These are phyloP conservation scores for Pyrgilauda ruficollis DNA, from an alignment of 2,113 vertebrate species.

Conservation along the genomic window DNA sequence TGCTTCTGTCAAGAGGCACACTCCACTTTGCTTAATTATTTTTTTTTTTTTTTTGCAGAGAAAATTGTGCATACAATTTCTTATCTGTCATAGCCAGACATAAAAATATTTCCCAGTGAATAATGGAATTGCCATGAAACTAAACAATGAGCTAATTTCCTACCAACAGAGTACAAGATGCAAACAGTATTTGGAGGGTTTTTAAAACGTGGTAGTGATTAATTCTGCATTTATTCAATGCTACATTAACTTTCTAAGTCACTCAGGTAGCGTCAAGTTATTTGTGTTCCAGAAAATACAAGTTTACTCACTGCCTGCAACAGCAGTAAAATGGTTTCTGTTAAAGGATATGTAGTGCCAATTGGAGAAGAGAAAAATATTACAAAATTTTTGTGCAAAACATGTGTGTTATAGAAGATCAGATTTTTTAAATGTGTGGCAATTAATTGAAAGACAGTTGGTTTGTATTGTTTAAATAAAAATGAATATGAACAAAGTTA, in stretches of 20 bases:
- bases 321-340: background rate
- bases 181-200: background rate
- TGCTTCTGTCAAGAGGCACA: background rate
- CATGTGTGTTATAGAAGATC: background rate
- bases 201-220: background rate
- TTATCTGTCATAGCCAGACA: background rate
- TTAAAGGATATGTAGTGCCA: background rate
- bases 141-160: background rate
- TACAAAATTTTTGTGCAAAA: background rate
- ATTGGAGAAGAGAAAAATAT: background rate
- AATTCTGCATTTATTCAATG: background rate
- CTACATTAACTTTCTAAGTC: background rate
- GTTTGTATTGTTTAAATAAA: background rate
- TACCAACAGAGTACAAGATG: background rate
- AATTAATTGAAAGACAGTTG: background rate
- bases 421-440: background rate
- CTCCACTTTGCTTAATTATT: background rate
- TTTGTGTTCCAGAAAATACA: background rate
- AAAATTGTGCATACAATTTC: background rate
- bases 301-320: background rate
- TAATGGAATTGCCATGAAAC: background rate
- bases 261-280: background rate
- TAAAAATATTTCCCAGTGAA: background rate
- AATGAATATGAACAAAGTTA: background rate
- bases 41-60: background rate